A percentile compares a stretch with the other conserved stretches of the same genome.
Evolutionary conservation across 2,797 vertebrate species (phyloP).

Genomic region (Melanotaenia pygmaea): DNA sequence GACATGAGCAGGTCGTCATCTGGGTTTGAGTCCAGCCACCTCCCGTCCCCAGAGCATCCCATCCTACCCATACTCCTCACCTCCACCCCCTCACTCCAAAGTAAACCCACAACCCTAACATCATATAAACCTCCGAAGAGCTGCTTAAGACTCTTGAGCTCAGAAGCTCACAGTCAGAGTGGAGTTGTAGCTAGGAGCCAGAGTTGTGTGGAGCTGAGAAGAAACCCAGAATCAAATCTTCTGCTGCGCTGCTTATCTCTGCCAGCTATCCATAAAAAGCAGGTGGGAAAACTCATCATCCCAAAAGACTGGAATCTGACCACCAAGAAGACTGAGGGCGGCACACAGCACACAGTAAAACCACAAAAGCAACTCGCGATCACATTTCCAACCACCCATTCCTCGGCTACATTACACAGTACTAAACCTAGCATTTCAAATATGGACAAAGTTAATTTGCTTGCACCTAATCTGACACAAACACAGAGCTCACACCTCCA

Average conservation of each 20-base stretch:
- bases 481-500: conserved; percentile 60
- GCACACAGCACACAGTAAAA: not conserved
- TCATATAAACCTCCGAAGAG: conserved; percentile 20
- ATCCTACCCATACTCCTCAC: conserved; percentile 63
- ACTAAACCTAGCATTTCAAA: conserved; percentile 3
- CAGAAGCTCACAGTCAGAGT: conserved; percentile 34
- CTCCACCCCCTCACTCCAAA: conserved; percentile 57
- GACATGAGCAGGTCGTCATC: conserved; percentile 83
- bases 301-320: conserved; percentile 31
- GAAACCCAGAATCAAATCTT: conserved; percentile 16
- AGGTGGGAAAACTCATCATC: conserved; percentile 16
- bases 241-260: conserved; percentile 86
- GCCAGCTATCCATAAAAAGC: conserved; percentile 81
- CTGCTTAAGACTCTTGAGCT: conserved; percentile 37
- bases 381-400: not conserved
- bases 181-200: conserved; percentile 78
- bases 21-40: conserved; percentile 84
- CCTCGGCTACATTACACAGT: not conserved
- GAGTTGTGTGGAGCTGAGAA: conserved; percentile 84
- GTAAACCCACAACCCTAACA: conserved; percentile 41
- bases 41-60: conserved; percentile 80
- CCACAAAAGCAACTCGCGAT: conserved; percentile 3
- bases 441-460: not conserved
- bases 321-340: not conserved
- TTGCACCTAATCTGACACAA: conserved; percentile 45